A percentile compares a stretch with the other conserved stretches of the same genome.
phyloP scores from a whole-genome alignment of 1,140 invertebrate genomes.

The Spodoptera frugiperda region DNA sequence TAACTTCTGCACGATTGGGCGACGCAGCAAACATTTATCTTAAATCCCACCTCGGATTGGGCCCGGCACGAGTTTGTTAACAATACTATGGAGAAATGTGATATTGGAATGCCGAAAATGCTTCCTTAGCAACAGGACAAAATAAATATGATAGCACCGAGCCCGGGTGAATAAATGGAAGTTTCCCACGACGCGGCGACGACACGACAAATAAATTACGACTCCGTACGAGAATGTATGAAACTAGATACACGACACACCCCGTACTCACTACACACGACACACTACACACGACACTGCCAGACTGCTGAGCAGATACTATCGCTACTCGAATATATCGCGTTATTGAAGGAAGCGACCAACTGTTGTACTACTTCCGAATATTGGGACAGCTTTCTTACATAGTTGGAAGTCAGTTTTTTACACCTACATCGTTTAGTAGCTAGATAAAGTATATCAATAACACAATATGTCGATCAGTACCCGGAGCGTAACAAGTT shows the following conservation, averaged over 20 bases:
- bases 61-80: constrained; percentile 22
- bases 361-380: too few species aligned
- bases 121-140: neutral
- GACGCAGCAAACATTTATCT: constrained; percentile 39
- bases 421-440: neutral
- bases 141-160: constrained; percentile 1
- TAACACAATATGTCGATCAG: constrained; percentile 29
- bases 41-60: constrained; percentile 1
- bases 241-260: too few species aligned
- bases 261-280: too few species aligned
- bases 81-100: constrained; percentile 30
- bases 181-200: neutral
- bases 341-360: too few species aligned
- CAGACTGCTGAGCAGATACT: too few species aligned
- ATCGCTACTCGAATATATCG: too few species aligned
- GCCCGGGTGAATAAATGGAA: neutral
- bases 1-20: constrained; percentile 44
- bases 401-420: too few species aligned
- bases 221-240: too few species aligned
- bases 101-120: constrained; percentile 36
- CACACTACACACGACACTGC: too few species aligned
- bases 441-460: neutral
- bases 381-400: too few species aligned
- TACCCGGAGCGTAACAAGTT: neutral
- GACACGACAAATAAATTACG: too few species aligned